Conservation (phyloP, 92 coral and sea anemone species). For the Porites cylindrica region DNA sequence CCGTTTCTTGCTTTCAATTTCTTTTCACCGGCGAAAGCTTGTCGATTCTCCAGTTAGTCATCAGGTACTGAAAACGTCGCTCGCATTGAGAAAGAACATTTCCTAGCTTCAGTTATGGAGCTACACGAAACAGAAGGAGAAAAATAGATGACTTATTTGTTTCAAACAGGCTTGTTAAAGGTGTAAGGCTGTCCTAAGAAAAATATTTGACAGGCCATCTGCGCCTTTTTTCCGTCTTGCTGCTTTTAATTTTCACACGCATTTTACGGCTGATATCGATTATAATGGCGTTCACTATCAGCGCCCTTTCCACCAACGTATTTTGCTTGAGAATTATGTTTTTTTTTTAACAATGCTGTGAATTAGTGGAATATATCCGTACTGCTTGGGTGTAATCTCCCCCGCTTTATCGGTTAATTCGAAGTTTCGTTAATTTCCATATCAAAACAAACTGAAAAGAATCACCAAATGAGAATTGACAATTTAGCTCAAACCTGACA, state of each 20-base stretch:
- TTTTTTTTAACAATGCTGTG: constrained; percentile 1
- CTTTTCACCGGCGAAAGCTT: background rate
- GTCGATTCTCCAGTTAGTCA: background rate
- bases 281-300: background rate
- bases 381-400: background rate
- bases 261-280: background rate
- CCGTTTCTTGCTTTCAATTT: background rate
- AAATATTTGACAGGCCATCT: constrained; percentile 1
- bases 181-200: background rate
- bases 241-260: background rate
- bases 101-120: background rate
- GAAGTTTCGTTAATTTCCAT: constrained; percentile 21
- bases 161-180: background rate
- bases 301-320: background rate
- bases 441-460: constrained; percentile 19
- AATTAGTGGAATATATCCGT: constrained; percentile 3
- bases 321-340: background rate
- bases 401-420: constrained; percentile 2
- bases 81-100: background rate
- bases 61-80: background rate
- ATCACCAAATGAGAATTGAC: background rate
- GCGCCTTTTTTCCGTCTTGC: background rate
- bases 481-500: background rate
- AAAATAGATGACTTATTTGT: background rate
- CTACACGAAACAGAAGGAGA: background rate